phyloP scores from a whole-genome alignment of 1,140 invertebrate genomes.

The Drosophila guanche region DNA sequence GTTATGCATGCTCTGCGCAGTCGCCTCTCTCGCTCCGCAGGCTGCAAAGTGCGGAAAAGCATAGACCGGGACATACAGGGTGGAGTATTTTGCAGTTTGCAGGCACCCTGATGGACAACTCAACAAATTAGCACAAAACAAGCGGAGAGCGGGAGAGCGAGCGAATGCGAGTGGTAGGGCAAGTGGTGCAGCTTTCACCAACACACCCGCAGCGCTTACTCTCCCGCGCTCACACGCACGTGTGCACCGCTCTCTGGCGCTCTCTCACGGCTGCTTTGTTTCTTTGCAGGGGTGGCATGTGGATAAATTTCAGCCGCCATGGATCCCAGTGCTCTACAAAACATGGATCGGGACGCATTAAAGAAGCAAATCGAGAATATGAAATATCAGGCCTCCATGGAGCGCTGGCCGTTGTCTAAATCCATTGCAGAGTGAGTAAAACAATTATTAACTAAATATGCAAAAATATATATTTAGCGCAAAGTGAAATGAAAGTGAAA shows the following conservation, averaged over 20 bases:
- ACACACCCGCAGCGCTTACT: slow-evolving; percentile 16
- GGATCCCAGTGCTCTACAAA: slow-evolving; percentile 95
- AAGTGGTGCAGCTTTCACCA: slow-evolving; percentile 50
- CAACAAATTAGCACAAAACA: slow-evolving; percentile 38
- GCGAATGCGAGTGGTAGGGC: background rate
- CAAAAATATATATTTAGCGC: slow-evolving; percentile 7
- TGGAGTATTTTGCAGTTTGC: slow-evolving; percentile 5
- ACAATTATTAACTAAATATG: slow-evolving; percentile 14
- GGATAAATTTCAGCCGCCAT: slow-evolving; percentile 86
- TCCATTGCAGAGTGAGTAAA: slow-evolving; percentile 96
- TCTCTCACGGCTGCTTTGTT: slow-evolving; percentile 40
- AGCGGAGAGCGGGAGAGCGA: background rate
- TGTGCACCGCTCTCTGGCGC: slow-evolving; percentile 22
- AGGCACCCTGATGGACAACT: slow-evolving; percentile 22
- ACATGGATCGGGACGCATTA: slow-evolving; percentile 98
- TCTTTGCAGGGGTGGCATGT: slow-evolving; percentile 83
- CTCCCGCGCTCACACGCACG: slow-evolving; percentile 7
- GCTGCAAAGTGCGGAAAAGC: slow-evolving; percentile 41
- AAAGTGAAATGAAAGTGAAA: background rate
- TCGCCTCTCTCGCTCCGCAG: slow-evolving; percentile 27
- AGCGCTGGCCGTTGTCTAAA: slow-evolving; percentile 96
- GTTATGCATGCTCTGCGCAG: slow-evolving; percentile 61
- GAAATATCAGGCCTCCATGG: slow-evolving; percentile 97
- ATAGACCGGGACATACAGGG: slow-evolving; percentile 44
- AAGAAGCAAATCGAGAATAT: slow-evolving; percentile 98